A percentile compares a stretch with the other conserved stretches of the same genome.
phyloP scores from a whole-genome alignment of 2,113 vertebrate species.

The Anhinga anhinga region DNA sequence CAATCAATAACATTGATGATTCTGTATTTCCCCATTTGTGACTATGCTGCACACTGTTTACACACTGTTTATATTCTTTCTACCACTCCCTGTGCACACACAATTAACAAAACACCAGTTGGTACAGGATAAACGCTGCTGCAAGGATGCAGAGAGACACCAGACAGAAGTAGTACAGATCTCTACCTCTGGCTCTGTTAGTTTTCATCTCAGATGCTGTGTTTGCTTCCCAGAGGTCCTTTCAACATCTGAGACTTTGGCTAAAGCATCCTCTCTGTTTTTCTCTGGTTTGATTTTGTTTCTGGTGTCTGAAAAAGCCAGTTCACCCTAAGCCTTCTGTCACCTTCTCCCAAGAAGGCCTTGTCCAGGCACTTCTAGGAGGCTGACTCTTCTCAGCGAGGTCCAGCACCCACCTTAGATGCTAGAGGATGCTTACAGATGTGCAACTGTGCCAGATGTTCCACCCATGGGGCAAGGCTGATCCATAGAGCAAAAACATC shows the following conservation, averaged over 20 bases:
- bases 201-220: neutral
- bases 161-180: neutral
- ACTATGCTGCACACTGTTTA: neutral
- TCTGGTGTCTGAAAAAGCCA: neutral
- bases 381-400: neutral
- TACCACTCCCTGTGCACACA: neutral
- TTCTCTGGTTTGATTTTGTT: neutral
- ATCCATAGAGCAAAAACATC: neutral
- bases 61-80: neutral
- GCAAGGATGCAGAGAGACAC: neutral
- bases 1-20: neutral
- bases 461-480: neutral
- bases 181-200: neutral
- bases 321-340: neutral
- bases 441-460: neutral
- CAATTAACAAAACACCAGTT: slow-evolving; percentile 41
- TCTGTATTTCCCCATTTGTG: neutral
- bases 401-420: neutral
- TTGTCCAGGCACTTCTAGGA: neutral
- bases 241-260: neutral
- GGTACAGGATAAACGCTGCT: neutral
- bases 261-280: neutral
- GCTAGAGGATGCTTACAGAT: neutral
- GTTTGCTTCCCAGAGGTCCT: neutral
- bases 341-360: neutral